Conservation (phyloP, 2,113 vertebrate species). For the Cavia porcellus region DNA sequence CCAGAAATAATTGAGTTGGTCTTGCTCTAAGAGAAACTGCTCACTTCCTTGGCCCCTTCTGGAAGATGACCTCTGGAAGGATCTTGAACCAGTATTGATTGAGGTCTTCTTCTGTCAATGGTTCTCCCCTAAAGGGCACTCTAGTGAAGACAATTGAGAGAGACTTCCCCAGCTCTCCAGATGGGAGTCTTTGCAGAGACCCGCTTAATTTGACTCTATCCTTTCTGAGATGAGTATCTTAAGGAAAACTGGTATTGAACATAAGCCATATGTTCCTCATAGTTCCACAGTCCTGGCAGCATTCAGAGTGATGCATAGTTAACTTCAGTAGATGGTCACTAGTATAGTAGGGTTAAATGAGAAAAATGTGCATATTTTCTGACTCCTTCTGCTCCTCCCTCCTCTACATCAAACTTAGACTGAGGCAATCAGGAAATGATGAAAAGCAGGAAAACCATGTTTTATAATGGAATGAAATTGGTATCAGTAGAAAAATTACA, state of each 20-base stretch:
- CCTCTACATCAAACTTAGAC: neutral
- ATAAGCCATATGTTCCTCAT: neutral
- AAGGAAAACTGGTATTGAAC: neutral
- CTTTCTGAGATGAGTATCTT: neutral
- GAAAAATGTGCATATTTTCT: neutral
- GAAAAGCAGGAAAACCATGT: neutral
- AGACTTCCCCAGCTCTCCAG: neutral
- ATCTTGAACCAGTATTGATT: neutral
- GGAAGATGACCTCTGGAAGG: neutral
- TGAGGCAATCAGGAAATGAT: neutral
- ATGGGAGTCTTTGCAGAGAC: neutral
- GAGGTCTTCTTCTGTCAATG: neutral
- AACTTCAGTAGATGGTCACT: neutral
- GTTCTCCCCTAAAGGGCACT: neutral
- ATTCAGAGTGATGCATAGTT: neutral
- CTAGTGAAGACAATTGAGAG: neutral
- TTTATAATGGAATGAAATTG: neutral
- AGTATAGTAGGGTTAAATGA: neutral
- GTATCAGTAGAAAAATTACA: neutral
- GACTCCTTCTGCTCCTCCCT: accelerated
- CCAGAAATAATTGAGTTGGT: neutral
- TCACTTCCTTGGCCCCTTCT: neutral
- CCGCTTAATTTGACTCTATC: neutral
- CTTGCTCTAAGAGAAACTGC: neutral
- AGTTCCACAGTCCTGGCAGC: neutral